Base-by-base conservation (phyloP, 2,888 invertebrate species). In the Chirona hameri region DNA sequence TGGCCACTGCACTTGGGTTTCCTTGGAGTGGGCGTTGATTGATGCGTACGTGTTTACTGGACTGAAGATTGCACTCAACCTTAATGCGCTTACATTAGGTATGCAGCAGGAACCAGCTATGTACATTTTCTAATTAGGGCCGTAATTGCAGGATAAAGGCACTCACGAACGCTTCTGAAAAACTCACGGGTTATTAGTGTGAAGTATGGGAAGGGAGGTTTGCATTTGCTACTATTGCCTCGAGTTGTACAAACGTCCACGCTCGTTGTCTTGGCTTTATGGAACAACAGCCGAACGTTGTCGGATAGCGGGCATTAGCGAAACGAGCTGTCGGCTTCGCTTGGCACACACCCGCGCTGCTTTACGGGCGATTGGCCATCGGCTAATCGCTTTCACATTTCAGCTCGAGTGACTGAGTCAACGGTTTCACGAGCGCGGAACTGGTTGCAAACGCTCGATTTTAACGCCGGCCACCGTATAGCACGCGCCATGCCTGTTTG, bases 1-100 rank as follows among this genome's bases (percentile, higher is more conserved):
- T 76, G 46, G 76, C 76, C 24, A 46, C 46, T 76, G 76, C 76
- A 76, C 24, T 76, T 76, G 24, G 27, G 39, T 76, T 46, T 76
- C 27, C 76, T 46, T 46, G 46, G 24, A 24, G 39, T 24, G 0
- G 5, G 21, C 24, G 24, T 12, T 76, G 76, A 76, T 76, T 76
- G 18, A 76, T 76, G 46, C 3, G 18, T 9, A 9, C 14, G 18
- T 46, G 76, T 24, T 46, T 39, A 46, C 39, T 24, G 39, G 9
- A 9, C 46, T 46, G 76, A 52, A 24, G 9, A 76, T 46, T 76
- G 46, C 46, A 10, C 76, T 72, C 46, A 21, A 21, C 24, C 46
- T 46, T 27, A 46, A 76, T 76, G 39, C 39, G 14, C 39, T 18
- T 76, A 24, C 39, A 39, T 69, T 29, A 60, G 10, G 39, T n/a